Evolutionary conservation across 2,797 vertebrate genomes (phyloP).

Genomic region (Centroberyx gerrardi): DNA sequence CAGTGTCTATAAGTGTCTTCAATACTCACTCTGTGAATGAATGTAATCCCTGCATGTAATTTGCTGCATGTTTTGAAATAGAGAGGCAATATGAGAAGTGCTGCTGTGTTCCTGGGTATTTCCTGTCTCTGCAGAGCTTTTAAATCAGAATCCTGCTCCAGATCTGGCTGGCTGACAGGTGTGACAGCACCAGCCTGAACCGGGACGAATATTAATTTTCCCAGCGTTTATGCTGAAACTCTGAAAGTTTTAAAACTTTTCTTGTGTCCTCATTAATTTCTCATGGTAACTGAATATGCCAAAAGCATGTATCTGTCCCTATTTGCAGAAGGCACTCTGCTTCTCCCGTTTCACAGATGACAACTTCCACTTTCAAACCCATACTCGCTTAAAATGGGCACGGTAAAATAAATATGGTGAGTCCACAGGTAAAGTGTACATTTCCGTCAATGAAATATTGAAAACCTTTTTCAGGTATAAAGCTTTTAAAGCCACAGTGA

Average conservation of each 20-base stretch:
- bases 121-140: slow-evolving; percentile 28
- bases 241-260: slow-evolving; percentile 35
- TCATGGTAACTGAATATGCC: slow-evolving; percentile 63
- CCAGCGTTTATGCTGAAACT: slow-evolving; percentile 29
- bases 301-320: slow-evolving; percentile 43
- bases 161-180: slow-evolving; percentile 31
- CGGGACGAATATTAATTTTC: slow-evolving; percentile 32
- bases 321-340: slow-evolving; percentile 64
- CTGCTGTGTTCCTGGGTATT: slow-evolving; percentile 15
- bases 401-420: slow-evolving; percentile 60
- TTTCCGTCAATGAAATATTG: slow-evolving; percentile 70
- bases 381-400: slow-evolving; percentile 58
- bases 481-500: slow-evolving; percentile 50
- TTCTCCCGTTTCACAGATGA: slow-evolving; percentile 63
- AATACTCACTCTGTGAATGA: neutral
- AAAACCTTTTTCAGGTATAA: slow-evolving; percentile 65
- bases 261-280: slow-evolving; percentile 67
- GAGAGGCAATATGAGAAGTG: slow-evolving; percentile 5
- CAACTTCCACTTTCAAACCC: slow-evolving; percentile 57
- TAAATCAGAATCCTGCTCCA: slow-evolving; percentile 27
- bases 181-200: slow-evolving; percentile 25
- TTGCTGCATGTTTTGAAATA: slow-evolving; percentile 11
- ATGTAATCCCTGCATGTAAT: neutral
- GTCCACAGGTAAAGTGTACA: slow-evolving; percentile 57
- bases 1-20: neutral